Percentiles rank a stretch among this genome's conserved stretches.
Conservation (phyloP, 2,888 invertebrate species). For the Euproctis similis region DNA sequence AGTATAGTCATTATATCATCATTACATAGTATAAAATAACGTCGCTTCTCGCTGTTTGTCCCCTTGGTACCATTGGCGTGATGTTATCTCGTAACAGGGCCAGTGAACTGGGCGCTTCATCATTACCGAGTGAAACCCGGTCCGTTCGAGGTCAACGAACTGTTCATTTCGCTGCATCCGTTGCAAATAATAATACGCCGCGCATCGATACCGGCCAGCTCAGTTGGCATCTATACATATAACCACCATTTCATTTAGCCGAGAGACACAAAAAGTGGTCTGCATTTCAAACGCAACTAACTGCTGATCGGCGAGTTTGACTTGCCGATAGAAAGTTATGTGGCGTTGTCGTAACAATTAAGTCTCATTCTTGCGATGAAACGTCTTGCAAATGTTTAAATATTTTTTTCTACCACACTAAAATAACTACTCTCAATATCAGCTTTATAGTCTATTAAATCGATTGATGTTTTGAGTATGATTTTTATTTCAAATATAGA, state of each 20-base stretch:
- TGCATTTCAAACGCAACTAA: slow-evolving; percentile 44
- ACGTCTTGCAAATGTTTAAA: too few species aligned
- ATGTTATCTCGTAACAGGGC: slow-evolving; percentile 55
- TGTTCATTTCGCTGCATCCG: slow-evolving; percentile 75
- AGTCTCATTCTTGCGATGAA: slow-evolving; percentile 16
- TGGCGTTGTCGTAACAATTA: slow-evolving; percentile 23
- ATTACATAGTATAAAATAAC: too few species aligned
- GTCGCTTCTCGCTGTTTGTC: too few species aligned
- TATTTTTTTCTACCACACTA: too few species aligned
- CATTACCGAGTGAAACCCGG: slow-evolving; percentile 72
- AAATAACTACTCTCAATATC: too few species aligned
- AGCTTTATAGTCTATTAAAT: too few species aligned
- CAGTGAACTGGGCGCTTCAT: slow-evolving; percentile 65
- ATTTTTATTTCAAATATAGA: too few species aligned
- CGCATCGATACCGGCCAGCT: slow-evolving; percentile 64
- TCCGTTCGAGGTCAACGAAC: slow-evolving; percentile 67
- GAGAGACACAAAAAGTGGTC: slow-evolving; percentile 50
- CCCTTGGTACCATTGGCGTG: too few species aligned
- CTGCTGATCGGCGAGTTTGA: slow-evolving; percentile 25
- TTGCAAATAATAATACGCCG: slow-evolving; percentile 70
- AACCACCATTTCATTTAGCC: slow-evolving; percentile 53
- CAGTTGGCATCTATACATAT: slow-evolving; percentile 52
- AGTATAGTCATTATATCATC: too few species aligned
- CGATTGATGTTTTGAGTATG: too few species aligned
- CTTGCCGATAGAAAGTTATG: slow-evolving; percentile 49